Conservation (phyloP, 2,888 invertebrate genomes). For the Capitulum mitella region DNA sequence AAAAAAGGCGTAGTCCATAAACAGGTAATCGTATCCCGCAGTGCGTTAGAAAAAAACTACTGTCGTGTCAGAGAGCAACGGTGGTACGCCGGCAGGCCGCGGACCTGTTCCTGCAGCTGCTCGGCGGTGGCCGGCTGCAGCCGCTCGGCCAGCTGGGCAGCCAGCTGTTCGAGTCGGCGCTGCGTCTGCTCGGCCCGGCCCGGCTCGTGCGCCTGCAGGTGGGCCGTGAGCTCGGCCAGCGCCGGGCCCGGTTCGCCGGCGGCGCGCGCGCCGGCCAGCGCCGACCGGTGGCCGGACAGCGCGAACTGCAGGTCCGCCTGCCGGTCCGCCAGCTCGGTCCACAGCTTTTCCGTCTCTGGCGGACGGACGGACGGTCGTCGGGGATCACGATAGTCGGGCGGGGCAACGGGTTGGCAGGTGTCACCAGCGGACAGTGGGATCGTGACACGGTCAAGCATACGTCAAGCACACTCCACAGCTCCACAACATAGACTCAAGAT, state of each 20-base stretch:
- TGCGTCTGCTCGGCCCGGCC: background rate
- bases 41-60: too few species aligned
- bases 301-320: slow-evolving; percentile 14
- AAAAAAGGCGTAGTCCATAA: too few species aligned
- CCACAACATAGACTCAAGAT: too few species aligned
- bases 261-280: background rate
- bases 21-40: too few species aligned
- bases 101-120: background rate
- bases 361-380: background rate
- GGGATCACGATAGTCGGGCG: too few species aligned
- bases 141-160: background rate
- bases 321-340: slow-evolving; percentile 13
- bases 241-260: background rate
- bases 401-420: too few species aligned
- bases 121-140: background rate
- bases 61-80: too few species aligned
- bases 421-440: too few species aligned
- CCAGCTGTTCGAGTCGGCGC: background rate
- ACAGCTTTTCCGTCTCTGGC: slow-evolving; percentile 3
- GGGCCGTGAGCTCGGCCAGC: background rate
- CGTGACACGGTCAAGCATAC: too few species aligned
- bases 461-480: too few species aligned
- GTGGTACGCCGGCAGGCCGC: too few species aligned
- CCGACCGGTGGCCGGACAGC: background rate
- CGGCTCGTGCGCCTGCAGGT: background rate